Percentiles rank a stretch among this genome's conserved stretches.
Evolutionary conservation across 2,888 invertebrate species (phyloP).

Genomic region (Quadriops clusia): DNA sequence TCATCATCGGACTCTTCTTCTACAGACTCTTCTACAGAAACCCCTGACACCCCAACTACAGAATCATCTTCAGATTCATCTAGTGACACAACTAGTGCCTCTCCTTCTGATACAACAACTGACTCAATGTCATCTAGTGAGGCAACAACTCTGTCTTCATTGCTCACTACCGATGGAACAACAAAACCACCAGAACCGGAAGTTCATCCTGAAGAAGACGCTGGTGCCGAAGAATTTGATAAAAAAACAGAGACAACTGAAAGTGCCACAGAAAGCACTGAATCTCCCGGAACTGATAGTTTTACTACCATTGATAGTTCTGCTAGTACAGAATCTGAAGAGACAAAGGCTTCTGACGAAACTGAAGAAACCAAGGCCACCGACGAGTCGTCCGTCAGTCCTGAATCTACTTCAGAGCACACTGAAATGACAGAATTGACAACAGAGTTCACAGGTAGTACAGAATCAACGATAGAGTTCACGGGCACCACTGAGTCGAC

Average conservation of each 20-base stretch:
- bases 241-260: slow-evolving; percentile 12
- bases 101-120: neutral
- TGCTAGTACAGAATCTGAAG: slow-evolving; percentile 7
- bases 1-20: neutral
- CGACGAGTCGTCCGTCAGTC: slow-evolving; percentile 7
- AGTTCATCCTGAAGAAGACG: slow-evolving; percentile 6
- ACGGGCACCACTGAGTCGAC: slow-evolving; percentile 15
- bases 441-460: slow-evolving; percentile 14
- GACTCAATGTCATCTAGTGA: neutral
- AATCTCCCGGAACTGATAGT: neutral
- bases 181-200: neutral
- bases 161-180: neutral
- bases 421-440: slow-evolving; percentile 19
- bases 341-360: slow-evolving; percentile 11
- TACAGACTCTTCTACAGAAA: no score
- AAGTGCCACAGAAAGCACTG: slow-evolving; percentile 9
- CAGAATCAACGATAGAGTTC: slow-evolving; percentile 12
- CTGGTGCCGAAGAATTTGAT: slow-evolving; percentile 10
- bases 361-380: slow-evolving; percentile 3
- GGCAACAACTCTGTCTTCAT: neutral
- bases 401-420: slow-evolving; percentile 14
- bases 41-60: no score
- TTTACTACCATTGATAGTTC: neutral
- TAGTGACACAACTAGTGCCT: no score
- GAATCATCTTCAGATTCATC: no score